Conservation (phyloP, 2,888 invertebrate genomes). For the Xestia xanthographa region DNA sequence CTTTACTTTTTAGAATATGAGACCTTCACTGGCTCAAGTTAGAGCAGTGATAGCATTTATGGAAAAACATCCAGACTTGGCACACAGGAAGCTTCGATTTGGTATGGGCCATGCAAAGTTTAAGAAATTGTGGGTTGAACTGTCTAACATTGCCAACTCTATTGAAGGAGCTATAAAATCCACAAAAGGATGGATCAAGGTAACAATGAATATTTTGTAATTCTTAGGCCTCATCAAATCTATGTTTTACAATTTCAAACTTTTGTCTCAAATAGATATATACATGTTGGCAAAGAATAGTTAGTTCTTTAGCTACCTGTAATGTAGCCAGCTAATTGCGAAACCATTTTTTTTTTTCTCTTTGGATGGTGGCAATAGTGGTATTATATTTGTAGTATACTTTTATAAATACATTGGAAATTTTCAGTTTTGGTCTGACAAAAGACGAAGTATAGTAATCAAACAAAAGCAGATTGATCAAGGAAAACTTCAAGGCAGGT, state of each 20-base stretch:
- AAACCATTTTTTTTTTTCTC: background rate
- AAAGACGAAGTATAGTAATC: constrained; percentile 77
- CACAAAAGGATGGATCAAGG: constrained; percentile 85
- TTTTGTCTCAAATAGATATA: background rate
- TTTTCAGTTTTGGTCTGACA: constrained; percentile 83
- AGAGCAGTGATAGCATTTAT: constrained; percentile 81
- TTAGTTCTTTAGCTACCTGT: background rate
- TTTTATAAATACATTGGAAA: background rate
- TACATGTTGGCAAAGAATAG: background rate
- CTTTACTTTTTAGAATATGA: constrained; percentile 72
- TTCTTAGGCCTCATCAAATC: background rate
- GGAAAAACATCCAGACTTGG: constrained; percentile 82
- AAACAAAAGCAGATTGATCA: constrained; percentile 82
- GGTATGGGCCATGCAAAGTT: constrained; percentile 77
- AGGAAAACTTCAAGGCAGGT: constrained; percentile 74
- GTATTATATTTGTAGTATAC: background rate
- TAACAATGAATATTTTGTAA: constrained; percentile 56
- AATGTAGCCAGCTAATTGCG: background rate
- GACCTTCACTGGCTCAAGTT: constrained; percentile 82
- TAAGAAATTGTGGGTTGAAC: constrained; percentile 80
- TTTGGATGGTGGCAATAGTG: background rate
- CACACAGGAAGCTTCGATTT: constrained; percentile 77
- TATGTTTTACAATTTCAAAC: background rate
- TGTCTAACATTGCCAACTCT: constrained; percentile 78
- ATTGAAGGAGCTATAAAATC: constrained; percentile 81